These are phyloP conservation scores for Pristionchus exspectatus DNA, from an alignment of 2,888 invertebrate genomes.

Conservation along the genomic window DNA sequence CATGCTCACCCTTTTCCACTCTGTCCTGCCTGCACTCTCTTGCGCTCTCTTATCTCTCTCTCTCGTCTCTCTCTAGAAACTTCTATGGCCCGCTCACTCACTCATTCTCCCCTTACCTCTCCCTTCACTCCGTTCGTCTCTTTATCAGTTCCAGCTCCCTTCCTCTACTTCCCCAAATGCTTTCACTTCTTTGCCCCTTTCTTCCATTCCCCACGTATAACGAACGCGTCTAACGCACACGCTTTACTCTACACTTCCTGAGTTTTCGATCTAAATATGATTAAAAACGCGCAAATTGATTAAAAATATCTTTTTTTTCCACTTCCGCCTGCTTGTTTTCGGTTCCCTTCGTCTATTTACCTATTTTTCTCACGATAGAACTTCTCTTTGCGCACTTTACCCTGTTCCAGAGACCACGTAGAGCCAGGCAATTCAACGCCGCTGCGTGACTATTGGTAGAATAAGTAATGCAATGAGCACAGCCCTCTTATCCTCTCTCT, in stretches of 20 bases:
- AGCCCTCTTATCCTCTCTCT: no score
- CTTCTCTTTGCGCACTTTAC: no score
- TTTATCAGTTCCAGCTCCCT: not conserved
- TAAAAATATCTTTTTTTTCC: no score
- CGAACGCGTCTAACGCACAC: not conserved
- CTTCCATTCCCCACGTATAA: not conserved
- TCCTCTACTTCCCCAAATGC: not conserved
- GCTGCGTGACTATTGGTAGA: no score
- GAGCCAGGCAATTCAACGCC: no score
- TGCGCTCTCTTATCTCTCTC: not conserved
- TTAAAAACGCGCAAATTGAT: not conserved
- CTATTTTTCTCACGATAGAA: no score
- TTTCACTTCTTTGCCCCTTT: not conserved
- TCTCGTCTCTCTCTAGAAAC: constrained; percentile 36
- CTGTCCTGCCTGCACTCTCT: not conserved
- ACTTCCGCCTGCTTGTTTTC: no score
- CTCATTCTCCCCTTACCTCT: not conserved
- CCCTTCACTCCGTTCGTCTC: not conserved
- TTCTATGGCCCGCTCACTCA: constrained; percentile 18
- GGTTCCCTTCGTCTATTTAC: no score
- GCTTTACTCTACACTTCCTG: not conserved
- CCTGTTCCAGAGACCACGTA: no score
- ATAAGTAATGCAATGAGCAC: no score
- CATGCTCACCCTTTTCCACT: not conserved
- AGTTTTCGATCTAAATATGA: not conserved